Evolutionary conservation across 2,888 invertebrate species (phyloP).

Genomic region (Machimus rusticus): DNA sequence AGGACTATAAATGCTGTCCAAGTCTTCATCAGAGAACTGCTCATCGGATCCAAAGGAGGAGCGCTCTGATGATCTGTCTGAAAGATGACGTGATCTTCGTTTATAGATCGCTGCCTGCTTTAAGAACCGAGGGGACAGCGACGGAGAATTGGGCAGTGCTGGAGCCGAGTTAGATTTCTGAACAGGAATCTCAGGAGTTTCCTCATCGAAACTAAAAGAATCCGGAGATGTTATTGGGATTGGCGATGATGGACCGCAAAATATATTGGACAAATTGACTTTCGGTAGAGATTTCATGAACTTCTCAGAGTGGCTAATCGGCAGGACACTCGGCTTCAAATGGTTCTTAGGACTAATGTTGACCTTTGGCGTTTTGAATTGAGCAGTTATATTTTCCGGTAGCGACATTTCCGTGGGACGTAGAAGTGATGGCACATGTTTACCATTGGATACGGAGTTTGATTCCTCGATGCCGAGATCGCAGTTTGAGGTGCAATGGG

Average conservation of each 20-base stretch:
- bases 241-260: slow-evolving; percentile 53
- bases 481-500: neutral
- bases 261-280: slow-evolving; percentile 60
- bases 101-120: slow-evolving; percentile 61
- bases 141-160: slow-evolving; percentile 60
- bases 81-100: slow-evolving; percentile 61
- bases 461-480: neutral
- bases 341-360: slow-evolving; percentile 25
- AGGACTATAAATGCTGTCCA: slow-evolving; percentile 58
- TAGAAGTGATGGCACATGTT: slow-evolving; percentile 23
- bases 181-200: slow-evolving; percentile 53
- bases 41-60: slow-evolving; percentile 62
- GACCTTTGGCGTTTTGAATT: slow-evolving; percentile 51
- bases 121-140: slow-evolving; percentile 61
- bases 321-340: slow-evolving; percentile 4
- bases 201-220: slow-evolving; percentile 44
- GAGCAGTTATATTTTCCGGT: slow-evolving; percentile 18
- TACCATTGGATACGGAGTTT: neutral
- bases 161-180: slow-evolving; percentile 63
- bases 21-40: slow-evolving; percentile 62
- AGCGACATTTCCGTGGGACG: neutral
- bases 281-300: slow-evolving; percentile 55
- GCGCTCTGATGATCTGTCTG: slow-evolving; percentile 61
- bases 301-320: slow-evolving; percentile 28
- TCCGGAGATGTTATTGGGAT: slow-evolving; percentile 46